Conservation (phyloP, 2,797 vertebrate species). For the Lagorchestes hirsutus region DNA sequence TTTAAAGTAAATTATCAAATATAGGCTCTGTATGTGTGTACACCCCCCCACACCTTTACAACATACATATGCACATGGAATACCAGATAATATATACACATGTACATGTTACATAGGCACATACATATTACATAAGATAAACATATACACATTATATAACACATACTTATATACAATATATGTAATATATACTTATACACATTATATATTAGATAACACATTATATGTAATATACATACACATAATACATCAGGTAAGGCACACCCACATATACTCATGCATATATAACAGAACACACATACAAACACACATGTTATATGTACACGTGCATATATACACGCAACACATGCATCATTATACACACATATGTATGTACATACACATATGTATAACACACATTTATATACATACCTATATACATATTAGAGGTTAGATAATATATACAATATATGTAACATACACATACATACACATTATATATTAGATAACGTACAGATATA, state of each 20-base stretch:
- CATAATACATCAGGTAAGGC: no score
- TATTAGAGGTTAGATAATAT: background rate
- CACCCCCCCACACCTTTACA: no score
- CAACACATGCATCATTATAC: no score
- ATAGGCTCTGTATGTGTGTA: background rate
- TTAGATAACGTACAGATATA: background rate
- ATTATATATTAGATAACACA: background rate
- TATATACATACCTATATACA: background rate
- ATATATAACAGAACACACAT: no score
- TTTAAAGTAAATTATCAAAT: background rate
- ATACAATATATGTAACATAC: background rate
- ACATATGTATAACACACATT: no score
- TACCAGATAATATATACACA: background rate
- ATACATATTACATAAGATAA: background rate
- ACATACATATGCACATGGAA: background rate
- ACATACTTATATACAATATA: background rate
- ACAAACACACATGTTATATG: background rate
- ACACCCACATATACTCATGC: no score
- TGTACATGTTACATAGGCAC: background rate
- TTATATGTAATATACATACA: background rate
- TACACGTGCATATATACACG: no score
- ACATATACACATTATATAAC: background rate
- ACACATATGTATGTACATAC: no score
- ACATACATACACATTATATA: no score
- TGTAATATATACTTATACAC: background rate